Conservation (phyloP, 2,797 vertebrate species). For the Pelodytes ibericus region DNA sequence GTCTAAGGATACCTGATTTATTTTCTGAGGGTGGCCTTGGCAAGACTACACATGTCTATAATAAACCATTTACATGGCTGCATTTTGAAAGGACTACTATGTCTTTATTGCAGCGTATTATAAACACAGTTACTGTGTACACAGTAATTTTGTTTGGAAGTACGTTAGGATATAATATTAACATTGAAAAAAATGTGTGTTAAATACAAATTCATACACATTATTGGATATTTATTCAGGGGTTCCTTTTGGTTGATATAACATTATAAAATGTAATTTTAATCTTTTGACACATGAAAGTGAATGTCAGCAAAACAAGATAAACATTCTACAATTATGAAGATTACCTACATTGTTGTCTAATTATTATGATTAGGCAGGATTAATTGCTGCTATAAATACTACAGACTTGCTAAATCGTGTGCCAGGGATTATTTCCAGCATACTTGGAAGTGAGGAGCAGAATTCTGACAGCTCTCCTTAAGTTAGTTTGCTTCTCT, state of each 20-base stretch:
- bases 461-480: constrained; percentile 6
- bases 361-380: constrained; percentile 34
- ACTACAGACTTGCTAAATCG: background rate
- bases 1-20: too few relatives aligned
- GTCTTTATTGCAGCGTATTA: background rate
- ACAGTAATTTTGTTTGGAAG: background rate
- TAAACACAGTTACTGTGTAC: background rate
- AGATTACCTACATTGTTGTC: constrained; percentile 27
- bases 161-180: background rate
- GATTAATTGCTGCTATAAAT: constrained; percentile 39
- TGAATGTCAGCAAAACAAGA: background rate
- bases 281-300: background rate
- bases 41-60: background rate
- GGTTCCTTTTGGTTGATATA: background rate
- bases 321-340: constrained; percentile 25
- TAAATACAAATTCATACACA: background rate
- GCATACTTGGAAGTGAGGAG: background rate
- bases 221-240: background rate
- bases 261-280: background rate
- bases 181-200: background rate
- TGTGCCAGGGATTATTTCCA: constrained; percentile 10
- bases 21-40: background rate
- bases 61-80: background rate
- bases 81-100: background rate
- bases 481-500: constrained; percentile 17